phyloP scores from a whole-genome alignment of 1,140 invertebrate species.

The Papilio glaucus region DNA sequence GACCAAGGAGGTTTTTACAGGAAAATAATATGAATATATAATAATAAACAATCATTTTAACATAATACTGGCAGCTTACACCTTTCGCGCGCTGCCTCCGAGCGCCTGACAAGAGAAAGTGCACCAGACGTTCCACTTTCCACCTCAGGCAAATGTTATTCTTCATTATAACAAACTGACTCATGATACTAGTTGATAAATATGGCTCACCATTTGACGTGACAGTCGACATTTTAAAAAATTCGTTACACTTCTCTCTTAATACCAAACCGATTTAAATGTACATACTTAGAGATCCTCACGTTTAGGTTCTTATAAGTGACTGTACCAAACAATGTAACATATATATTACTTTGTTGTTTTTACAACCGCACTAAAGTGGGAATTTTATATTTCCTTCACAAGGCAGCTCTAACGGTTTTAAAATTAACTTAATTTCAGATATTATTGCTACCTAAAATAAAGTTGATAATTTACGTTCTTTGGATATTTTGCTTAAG shows the following conservation, averaged over 20 bases:
- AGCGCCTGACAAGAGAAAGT: constrained; percentile 71
- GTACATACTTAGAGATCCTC: background rate
- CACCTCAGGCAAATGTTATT: constrained; percentile 54
- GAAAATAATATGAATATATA: background rate
- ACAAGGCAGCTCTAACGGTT: too few species aligned
- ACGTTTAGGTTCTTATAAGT: background rate
- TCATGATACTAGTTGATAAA: constrained; percentile 24
- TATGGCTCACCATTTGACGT: constrained; percentile 27
- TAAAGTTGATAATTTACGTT: too few species aligned
- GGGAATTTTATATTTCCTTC: background rate
- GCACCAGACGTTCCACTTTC: constrained; percentile 73
- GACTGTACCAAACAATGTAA: background rate
- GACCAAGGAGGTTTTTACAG: background rate
- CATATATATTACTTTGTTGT: background rate
- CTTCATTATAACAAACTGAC: constrained; percentile 40
- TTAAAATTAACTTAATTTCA: too few species aligned
- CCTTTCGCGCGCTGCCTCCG: constrained; percentile 59
- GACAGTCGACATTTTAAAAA: constrained; percentile 12
- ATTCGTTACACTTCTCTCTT: constrained; percentile 11
- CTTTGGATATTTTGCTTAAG: too few species aligned
- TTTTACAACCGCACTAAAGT: background rate
- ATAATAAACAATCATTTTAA: constrained; percentile 29
- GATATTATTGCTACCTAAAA: too few species aligned
- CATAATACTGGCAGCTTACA: constrained; percentile 52
- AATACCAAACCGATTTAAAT: constrained; percentile 4